phyloP scores from a whole-genome alignment of 2,888 invertebrate species.

The Caenorhabditis virilis region DNA sequence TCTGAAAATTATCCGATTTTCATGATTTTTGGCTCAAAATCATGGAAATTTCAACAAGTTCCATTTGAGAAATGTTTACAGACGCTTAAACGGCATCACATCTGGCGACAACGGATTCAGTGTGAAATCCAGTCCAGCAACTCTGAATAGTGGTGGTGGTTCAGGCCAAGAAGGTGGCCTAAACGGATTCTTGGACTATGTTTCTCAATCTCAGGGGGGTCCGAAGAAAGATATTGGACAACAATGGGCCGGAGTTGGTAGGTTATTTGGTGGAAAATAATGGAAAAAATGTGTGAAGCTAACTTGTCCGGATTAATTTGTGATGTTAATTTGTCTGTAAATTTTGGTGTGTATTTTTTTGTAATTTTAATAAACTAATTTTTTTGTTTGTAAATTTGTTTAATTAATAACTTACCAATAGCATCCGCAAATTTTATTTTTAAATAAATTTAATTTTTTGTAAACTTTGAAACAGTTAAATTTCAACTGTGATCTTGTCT shows the following conservation, averaged over 20 bases:
- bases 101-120: constrained; percentile 27
- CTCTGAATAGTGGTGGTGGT: constrained; percentile 19
- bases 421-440: no score
- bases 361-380: constrained; percentile 1
- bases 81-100: constrained; percentile 21
- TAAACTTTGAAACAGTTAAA: no score
- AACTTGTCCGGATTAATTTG: no score
- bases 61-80: constrained; percentile 3
- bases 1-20: no score
- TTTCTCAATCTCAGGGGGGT: constrained; percentile 11
- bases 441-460: no score
- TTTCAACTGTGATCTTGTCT: no score
- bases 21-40: no score
- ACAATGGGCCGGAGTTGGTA: constrained; percentile 36
- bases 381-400: constrained; percentile 1
- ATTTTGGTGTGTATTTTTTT: background rate
- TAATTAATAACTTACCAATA: background rate
- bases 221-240: constrained; percentile 9
- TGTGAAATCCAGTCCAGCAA: constrained; percentile 23
- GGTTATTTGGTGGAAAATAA: constrained; percentile 9
- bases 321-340: no score
- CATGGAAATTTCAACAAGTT: no score
- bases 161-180: constrained; percentile 24
- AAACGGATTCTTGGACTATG: constrained; percentile 26
- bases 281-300: no score